Evolutionary conservation across 1,140 invertebrate species (phyloP), one percentile per base, ranked within the genome.

Genomic region (Drosophila ogumai): DNA sequence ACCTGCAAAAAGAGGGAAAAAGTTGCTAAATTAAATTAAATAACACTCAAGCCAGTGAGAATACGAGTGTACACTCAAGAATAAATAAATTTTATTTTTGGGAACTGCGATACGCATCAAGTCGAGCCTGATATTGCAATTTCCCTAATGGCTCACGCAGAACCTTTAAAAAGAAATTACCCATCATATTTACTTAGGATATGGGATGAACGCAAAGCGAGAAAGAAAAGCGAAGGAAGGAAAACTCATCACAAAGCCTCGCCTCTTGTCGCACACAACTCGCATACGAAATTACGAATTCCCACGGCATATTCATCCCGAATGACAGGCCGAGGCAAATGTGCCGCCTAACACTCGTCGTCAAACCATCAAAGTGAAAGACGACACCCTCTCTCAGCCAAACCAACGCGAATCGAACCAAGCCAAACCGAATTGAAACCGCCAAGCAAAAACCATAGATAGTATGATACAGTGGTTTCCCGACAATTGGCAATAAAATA

Each of bases 251-350:
- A 65, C 31, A 74, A 40, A 61, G 49, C 43, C 44, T 40, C 43
- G 59, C 50, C 38, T 34, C 50, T 57, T 73, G 50, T 49, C 55
- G 34, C 55, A 73, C 69, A 87, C 82, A 82, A 76, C 80, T 79
- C 88, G 84, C 84, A 87, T 88, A 87, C 85, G 73, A 84, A 87
- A 87, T 88, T 84, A 77, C 64, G 82, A 82, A 88, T 87, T 88
- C 84, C 85, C 84, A 87, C 84, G 84, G 67, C 80, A 88, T 80
- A 84, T 80, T 81, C 84, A 84, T 76, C 57, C 56, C 40, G 63
- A 34, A 75, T 80, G 76, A 50, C 40, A 46, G 43, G 34, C 50
- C 41, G 63, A 65, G 59, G 65, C 77, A 75, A 82, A 82, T 85
- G 67, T 81, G 58, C 74, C 82, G 54, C 77, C 81, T 59, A 85